Base-by-base conservation (phyloP, 2,113 vertebrate genomes). In the Gymnogyps californianus region DNA sequence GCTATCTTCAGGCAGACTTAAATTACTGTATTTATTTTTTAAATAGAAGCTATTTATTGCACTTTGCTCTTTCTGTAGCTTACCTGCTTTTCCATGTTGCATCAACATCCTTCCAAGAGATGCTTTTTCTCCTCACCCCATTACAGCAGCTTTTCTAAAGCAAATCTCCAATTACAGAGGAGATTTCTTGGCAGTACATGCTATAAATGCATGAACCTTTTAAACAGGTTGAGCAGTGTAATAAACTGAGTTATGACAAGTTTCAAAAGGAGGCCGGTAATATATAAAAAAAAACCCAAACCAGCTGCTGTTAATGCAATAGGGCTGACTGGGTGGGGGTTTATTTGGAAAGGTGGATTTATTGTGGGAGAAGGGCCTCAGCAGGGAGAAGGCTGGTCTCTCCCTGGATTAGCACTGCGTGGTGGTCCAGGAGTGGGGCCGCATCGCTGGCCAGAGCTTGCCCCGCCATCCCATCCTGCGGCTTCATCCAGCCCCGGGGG, bases 401-500 rank as follows among this genome's bases (percentile, higher is more conserved):
- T 67, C 16, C 19, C 32, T 55, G 57, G 59, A 17, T 82, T 81
- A 84, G 20, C 0, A 0, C 59, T 91, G 38, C 7, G 0, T 49
- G 71, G 86, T 67, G 47, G 55, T 86, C 34, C 66, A 52, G 38
- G 29, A 82, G 13, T 5, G 17, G 11, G 26, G 18, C 38, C 5
- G 1, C 57, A 72, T 7, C 0, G 0, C n/a, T 6, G 2, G 17
- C 28, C 66, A 90, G 42, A 75, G 5, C 21, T 80, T 55, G 26
- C 10, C 26, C 47, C 0, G 0, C 10, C n/a, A 72, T 22, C n/a
- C 24, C 29, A 46, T 62, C n/a, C 20, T 70, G 16, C 0, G 4
- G 65, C 38, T 83, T 81, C 80, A 32, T 46, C 49, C 1, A 0
- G 19, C 15, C 42, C 51, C 8, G 1, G 17, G 17, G 16, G 9